These are phyloP conservation scores for Zaprionus bogoriensis DNA, from an alignment of 2,888 invertebrate species.

Conservation along the genomic window DNA sequence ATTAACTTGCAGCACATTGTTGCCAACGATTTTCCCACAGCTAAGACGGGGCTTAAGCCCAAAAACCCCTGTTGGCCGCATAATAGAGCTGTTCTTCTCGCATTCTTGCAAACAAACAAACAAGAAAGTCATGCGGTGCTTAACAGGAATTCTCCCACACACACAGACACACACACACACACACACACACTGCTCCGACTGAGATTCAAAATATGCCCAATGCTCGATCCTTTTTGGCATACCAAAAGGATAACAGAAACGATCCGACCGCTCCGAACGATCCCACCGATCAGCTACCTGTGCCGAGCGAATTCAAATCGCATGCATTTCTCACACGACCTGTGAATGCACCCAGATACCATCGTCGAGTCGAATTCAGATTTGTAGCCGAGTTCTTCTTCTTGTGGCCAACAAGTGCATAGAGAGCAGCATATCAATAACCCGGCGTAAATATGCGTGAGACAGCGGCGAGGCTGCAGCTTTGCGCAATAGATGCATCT, in stretches of 20 bases:
- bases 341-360: slow-evolving; percentile 53
- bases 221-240: slow-evolving; percentile 17
- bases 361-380: too few relatives aligned
- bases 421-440: slow-evolving; percentile 35
- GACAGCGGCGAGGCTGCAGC: slow-evolving; percentile 51
- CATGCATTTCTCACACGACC: slow-evolving; percentile 71
- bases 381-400: too few relatives aligned
- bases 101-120: slow-evolving; percentile 56
- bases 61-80: slow-evolving; percentile 28
- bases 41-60: slow-evolving; percentile 27
- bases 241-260: slow-evolving; percentile 60
- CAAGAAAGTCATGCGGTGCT: slow-evolving; percentile 72
- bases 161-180: slow-evolving; percentile 53
- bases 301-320: slow-evolving; percentile 64
- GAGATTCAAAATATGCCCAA: slow-evolving; percentile 55
- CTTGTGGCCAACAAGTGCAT: slow-evolving; percentile 69
- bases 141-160: slow-evolving; percentile 73
- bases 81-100: slow-evolving; percentile 69
- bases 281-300: slow-evolving; percentile 59
- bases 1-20: slow-evolving; percentile 55
- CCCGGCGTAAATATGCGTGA: slow-evolving; percentile 59
- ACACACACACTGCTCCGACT: slow-evolving; percentile 42
- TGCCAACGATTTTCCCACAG: slow-evolving; percentile 61
- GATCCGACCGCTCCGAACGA: too few relatives aligned
- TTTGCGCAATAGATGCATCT: slow-evolving; percentile 51